Conservation (phyloP, 2,888 invertebrate genomes). For the Caenorhabditis uteleia region DNA sequence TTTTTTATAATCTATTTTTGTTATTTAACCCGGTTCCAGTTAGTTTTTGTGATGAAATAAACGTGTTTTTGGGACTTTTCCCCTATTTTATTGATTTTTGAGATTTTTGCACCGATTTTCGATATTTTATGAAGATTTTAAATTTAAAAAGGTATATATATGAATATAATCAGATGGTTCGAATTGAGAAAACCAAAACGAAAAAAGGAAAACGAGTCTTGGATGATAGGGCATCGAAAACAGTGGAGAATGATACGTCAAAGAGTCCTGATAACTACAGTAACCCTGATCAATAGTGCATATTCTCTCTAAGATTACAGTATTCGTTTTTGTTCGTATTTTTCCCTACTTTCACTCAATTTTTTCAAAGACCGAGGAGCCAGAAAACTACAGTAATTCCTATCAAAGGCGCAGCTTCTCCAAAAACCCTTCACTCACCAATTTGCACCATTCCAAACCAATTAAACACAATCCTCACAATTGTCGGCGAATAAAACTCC, state of each 20-base stretch:
- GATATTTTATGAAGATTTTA: neutral
- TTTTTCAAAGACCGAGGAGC: no score
- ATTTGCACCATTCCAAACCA: conserved; percentile 18
- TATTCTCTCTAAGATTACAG: no score
- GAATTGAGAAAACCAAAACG: conserved; percentile 44
- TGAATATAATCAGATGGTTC: conserved; percentile 15
- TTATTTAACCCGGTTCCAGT: neutral
- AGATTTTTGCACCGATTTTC: neutral
- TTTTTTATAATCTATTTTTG: neutral
- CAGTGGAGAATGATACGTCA: no score
- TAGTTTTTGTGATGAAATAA: neutral
- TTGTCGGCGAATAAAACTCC: conserved; percentile 27
- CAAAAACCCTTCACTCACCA: neutral
- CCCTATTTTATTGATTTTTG: neutral
- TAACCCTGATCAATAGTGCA: no score
- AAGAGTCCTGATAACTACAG: no score
- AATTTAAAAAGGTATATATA: neutral
- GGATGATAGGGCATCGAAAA: conserved; percentile 48
- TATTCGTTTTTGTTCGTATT: no score
- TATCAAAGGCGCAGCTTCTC: neutral
- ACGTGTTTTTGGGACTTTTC: neutral
- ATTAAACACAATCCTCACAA: conserved; percentile 4
- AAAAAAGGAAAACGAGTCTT: conserved; percentile 46
- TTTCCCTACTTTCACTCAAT: no score
- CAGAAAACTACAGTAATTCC: no score